phyloP scores from a whole-genome alignment of 2,888 invertebrate genomes.

The Linyphia triangularis region DNA sequence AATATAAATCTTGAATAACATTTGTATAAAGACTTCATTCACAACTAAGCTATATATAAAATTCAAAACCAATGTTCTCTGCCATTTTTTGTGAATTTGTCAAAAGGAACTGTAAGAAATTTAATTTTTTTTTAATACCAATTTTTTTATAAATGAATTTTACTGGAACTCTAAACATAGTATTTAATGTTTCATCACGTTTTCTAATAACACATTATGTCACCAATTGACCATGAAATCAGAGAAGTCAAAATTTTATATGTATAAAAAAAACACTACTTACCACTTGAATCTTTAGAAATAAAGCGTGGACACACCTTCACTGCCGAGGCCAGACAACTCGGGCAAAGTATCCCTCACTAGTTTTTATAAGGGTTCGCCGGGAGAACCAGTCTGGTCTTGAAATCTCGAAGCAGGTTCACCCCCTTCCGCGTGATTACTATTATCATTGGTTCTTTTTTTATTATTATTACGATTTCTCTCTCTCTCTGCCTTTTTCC shows the following conservation, averaged over 20 bases:
- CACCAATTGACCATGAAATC: not conserved
- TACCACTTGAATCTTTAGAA: not conserved
- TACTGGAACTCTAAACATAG: too few relatives aligned
- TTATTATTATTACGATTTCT: constrained; percentile 15
- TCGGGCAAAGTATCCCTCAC: not conserved
- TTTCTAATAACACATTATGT: not conserved
- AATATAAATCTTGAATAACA: too few relatives aligned
- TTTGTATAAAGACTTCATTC: too few relatives aligned
- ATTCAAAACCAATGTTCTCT: too few relatives aligned
- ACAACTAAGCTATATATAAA: too few relatives aligned
- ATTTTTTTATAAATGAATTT: too few relatives aligned
- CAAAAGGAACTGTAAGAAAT: too few relatives aligned
- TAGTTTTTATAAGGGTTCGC: constrained; percentile 57
- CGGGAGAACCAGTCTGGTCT: constrained; percentile 65
- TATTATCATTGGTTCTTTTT: not conserved
- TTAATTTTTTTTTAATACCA: too few relatives aligned
- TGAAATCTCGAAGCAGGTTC: constrained; percentile 43
- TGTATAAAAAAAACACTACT: constrained; percentile 2
- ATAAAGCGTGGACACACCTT: not conserved
- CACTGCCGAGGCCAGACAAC: not conserved
- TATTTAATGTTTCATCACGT: too few relatives aligned
- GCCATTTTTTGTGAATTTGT: too few relatives aligned
- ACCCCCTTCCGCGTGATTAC: constrained; percentile 13
- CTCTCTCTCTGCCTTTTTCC: not conserved
- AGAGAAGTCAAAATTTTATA: too few relatives aligned